A percentile compares a stretch with the other conserved stretches of the same genome.
Evolutionary conservation across 2,888 invertebrate genomes (phyloP).

Genomic region (Rhabditoides inermis): DNA sequence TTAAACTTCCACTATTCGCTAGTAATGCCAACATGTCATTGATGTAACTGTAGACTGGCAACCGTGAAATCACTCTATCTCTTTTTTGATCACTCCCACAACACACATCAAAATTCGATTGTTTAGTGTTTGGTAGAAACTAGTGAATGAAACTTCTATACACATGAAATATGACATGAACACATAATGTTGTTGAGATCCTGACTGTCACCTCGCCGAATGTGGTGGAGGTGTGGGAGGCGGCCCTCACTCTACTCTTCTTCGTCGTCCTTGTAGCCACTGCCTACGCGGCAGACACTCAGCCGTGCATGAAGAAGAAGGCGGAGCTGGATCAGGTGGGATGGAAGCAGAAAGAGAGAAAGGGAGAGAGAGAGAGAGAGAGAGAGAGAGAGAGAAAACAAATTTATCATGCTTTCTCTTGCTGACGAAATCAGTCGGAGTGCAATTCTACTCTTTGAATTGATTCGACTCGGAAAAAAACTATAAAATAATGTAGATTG

Average conservation of each 20-base stretch:
- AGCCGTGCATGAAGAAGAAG: constrained; percentile 26
- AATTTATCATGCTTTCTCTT: too few relatives aligned
- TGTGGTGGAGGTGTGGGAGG: constrained; percentile 57
- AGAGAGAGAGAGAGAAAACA: constrained; percentile 4
- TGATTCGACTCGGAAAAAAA: too few relatives aligned
- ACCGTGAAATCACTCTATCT: too few relatives aligned
- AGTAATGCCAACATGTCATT: too few relatives aligned
- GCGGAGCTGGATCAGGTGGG: not conserved
- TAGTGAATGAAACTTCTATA: not conserved
- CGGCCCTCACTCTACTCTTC: constrained; percentile 59
- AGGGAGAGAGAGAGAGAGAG: constrained; percentile 3
- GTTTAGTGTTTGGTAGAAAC: too few relatives aligned
- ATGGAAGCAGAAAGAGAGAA: constrained; percentile 5
- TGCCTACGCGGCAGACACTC: constrained; percentile 60
- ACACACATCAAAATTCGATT: too few relatives aligned
- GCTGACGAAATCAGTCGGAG: too few relatives aligned
- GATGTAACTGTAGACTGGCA: too few relatives aligned
- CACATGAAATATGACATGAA: not conserved
- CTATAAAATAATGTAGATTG: too few relatives aligned
- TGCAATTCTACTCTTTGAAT: too few relatives aligned
- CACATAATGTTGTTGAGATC: constrained; percentile 12
- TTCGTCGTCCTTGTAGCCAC: constrained; percentile 60
- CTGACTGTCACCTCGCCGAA: constrained; percentile 24
- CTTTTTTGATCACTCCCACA: too few relatives aligned
- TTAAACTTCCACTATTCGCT: not conserved